These are phyloP conservation scores for Scaptomyza montana DNA, from an alignment of 1,140 invertebrate species.

Conservation along the genomic window DNA sequence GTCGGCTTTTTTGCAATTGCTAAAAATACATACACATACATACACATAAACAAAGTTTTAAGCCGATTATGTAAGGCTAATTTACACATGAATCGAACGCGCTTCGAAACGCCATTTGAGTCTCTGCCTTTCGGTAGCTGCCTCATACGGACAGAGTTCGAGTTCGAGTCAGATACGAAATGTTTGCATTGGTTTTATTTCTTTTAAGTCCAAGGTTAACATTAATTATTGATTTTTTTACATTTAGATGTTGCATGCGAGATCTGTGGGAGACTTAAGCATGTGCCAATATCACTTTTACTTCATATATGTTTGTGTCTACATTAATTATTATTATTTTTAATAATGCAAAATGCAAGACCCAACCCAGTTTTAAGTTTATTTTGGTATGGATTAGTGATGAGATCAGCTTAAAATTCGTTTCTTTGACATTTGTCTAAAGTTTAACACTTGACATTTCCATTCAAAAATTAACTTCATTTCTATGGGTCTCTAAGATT, in stretches of 20 bases:
- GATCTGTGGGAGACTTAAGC: slow-evolving; percentile 28
- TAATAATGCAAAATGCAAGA: slow-evolving; percentile 32
- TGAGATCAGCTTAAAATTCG: slow-evolving; percentile 26
- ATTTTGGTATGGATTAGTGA: slow-evolving; percentile 8
- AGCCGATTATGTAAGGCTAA: slow-evolving; percentile 79
- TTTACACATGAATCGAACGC: slow-evolving; percentile 78
- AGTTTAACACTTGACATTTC: slow-evolving; percentile 75
- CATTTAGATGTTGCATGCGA: slow-evolving; percentile 59
- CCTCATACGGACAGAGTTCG: slow-evolving; percentile 12
- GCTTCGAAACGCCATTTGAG: slow-evolving; percentile 54
- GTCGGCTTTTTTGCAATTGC: slow-evolving; percentile 74
- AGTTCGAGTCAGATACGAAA: background rate
- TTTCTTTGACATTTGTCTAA: slow-evolving; percentile 62
- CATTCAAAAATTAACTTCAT: slow-evolving; percentile 32
- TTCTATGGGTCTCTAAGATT: slow-evolving; percentile 10
- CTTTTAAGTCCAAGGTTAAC: slow-evolving; percentile 81
- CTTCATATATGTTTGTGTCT: background rate
- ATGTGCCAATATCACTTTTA: background rate
- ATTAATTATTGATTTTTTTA: slow-evolving; percentile 77
- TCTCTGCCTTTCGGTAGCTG: slow-evolving; percentile 41
- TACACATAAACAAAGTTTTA: slow-evolving; percentile 45
- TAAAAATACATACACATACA: slow-evolving; percentile 53
- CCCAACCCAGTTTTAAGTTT: slow-evolving; percentile 30
- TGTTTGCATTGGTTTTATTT: slow-evolving; percentile 71
- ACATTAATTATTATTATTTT: background rate